Base-by-base conservation (phyloP, 2,113 vertebrate genomes). In the Engraulis encrasicolus region DNA sequence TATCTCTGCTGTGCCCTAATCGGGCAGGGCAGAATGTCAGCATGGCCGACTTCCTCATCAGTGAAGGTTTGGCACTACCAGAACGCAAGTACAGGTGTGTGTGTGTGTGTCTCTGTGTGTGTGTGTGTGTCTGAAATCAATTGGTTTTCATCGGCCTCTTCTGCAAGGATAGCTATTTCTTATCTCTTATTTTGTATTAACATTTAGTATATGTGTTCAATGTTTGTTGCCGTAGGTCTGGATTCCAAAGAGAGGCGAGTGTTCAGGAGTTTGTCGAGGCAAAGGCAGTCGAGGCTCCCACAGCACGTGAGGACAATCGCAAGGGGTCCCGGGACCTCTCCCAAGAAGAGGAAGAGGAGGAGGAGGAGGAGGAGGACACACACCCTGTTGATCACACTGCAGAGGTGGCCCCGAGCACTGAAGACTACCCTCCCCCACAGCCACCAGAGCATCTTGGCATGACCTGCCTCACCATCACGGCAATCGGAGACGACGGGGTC, bases 21-120 rank as follows among this genome's bases (percentile, higher is more conserved):
- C 91, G 90, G 89, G 93, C 85, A 48, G 96, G 95, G 86, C 89
- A 94, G 81, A 85, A 88, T 1, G 86, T 95, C 80, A 97, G 95
- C 91, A 86, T 98, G 61, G 95, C 97, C 37, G 96, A 97, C 84
- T 95, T 95, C 71, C 95, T 99, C 84, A 86, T 96, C 91, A 92
- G 91, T 49, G 93, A 96, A 87, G 98, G 98, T 49, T 95, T 99
- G 85, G 98, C 97, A 40, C 93, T 99, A 66, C 96, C 92, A 88
- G 93, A 95, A 54, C 95, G 90, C 90, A 97, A 94, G 91, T 94
- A 84, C 15, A 88, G 86, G 88, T 91, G 49, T 17, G 84, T 83
- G 2, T 37, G 87, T 92, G 2, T 81, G 80, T n/a, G n/a, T n/a
- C n/a, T n/a, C 61, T 31, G 19, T 52, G 12, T 52, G 50, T 52